phyloP scores from a whole-genome alignment of 2,113 vertebrate genomes.

The Sapayoa aenigma region DNA sequence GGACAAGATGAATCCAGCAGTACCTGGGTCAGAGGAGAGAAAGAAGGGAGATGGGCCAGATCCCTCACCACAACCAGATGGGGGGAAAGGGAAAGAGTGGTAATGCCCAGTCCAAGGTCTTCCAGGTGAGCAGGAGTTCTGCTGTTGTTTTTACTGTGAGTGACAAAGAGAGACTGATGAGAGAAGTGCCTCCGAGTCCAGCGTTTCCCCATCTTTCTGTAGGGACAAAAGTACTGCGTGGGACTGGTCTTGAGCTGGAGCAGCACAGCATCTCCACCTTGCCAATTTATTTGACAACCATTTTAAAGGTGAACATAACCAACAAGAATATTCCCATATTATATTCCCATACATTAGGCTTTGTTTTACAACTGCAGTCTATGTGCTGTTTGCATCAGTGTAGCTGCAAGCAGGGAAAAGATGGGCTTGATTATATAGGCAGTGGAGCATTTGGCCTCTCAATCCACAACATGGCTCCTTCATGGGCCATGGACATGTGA shows the following conservation, averaged over 20 bases:
- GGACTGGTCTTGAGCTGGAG: not conserved
- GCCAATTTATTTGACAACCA: not conserved
- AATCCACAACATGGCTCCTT: accelerated
- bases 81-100: not conserved
- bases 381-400: accelerated
- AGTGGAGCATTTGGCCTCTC: not conserved
- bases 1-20: not conserved
- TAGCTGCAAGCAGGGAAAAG: not conserved
- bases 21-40: not conserved
- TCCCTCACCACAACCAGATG: accelerated
- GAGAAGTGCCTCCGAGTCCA: not conserved
- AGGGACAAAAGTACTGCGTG: not conserved
- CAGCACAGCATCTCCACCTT: not conserved
- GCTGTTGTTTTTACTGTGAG: no score
- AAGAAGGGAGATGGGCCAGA: not conserved
- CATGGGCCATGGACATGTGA: not conserved
- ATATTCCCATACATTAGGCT: not conserved
- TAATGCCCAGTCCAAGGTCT: not conserved
- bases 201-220: not conserved
- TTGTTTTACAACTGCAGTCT: not conserved
- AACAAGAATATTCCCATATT: accelerated
- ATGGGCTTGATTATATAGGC: not conserved
- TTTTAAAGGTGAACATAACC: not conserved
- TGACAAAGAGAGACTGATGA: not conserved
- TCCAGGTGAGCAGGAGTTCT: not conserved